Percentiles rank a stretch among this genome's conserved stretches.
These are phyloP conservation scores for Drosophila kambysellisi DNA, from an alignment of 2,888 invertebrate genomes.

Conservation along the genomic window DNA sequence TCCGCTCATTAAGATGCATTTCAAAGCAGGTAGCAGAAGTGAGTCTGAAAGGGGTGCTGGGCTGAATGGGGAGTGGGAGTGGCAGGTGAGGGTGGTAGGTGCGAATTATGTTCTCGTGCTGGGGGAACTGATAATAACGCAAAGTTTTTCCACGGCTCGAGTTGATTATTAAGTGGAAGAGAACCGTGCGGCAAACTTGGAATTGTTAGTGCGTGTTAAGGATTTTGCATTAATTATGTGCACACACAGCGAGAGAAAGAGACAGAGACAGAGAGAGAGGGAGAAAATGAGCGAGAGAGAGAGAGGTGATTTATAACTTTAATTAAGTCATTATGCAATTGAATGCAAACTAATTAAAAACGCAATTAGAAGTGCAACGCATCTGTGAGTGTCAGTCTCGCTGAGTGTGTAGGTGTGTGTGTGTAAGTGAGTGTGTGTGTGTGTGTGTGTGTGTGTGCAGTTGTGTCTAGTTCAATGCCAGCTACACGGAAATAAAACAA, in stretches of 20 bases:
- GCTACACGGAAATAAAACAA: neutral
- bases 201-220: conserved; percentile 76
- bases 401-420: neutral
- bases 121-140: conserved; percentile 64
- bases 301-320: conserved; percentile 53
- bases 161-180: conserved; percentile 63
- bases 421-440: neutral
- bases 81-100: conserved; percentile 1
- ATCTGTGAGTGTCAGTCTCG: neutral
- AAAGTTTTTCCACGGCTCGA: conserved; percentile 67
- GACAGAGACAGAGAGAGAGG: fast-evolving
- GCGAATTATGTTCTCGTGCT: conserved; percentile 63
- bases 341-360: conserved; percentile 75
- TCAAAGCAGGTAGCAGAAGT: conserved; percentile 34
- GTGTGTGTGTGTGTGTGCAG: neutral
- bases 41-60: neutral
- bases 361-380: conserved; percentile 49
- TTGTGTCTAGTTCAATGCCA: conserved; percentile 6
- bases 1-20: conserved; percentile 77
- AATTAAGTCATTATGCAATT: conserved; percentile 77
- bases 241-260: neutral
- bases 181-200: conserved; percentile 55
- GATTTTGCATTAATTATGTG: conserved; percentile 79
- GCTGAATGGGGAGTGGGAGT: neutral
- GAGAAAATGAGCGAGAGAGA: neutral